These are phyloP conservation scores for Mystacornis crossleyi DNA, from an alignment of 2,113 vertebrate species.

Conservation along the genomic window DNA sequence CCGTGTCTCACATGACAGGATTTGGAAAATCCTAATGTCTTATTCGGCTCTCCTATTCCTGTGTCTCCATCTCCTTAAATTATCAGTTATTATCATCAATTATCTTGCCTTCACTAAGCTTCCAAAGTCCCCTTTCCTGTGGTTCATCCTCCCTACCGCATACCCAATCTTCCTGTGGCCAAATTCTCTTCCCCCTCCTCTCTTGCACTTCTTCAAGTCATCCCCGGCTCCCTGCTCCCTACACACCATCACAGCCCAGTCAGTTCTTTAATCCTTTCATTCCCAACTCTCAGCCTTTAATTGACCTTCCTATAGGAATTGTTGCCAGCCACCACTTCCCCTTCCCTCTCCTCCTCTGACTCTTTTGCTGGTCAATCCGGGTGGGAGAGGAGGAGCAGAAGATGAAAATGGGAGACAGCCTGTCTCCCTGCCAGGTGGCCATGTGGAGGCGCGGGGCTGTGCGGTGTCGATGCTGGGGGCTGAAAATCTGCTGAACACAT, in stretches of 20 bases:
- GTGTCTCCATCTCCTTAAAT: background rate
- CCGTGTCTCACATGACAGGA: fast-evolving
- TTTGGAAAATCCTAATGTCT: background rate
- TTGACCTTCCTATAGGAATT: background rate
- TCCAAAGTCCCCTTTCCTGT: background rate
- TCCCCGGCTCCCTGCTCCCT: background rate
- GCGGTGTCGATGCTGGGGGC: fast-evolving
- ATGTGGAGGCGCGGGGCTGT: background rate
- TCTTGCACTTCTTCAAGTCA: background rate
- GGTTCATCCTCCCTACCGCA: background rate
- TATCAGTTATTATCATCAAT: background rate
- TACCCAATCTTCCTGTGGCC: background rate
- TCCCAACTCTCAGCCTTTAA: background rate
- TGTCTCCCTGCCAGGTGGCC: background rate
- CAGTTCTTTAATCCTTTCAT: background rate
- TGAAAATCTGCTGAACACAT: slow-evolving; percentile 12
- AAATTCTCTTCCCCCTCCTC: background rate
- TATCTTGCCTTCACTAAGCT: background rate
- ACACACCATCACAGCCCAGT: background rate
- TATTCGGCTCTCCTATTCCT: background rate
- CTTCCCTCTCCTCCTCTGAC: background rate
- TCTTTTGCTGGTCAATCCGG: background rate
- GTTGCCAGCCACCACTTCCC: background rate
- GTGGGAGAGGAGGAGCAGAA: background rate
- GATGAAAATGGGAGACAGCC: background rate